Conservation (phyloP, 1,140 invertebrate genomes). For the Stegodyphus mimosarum region DNA sequence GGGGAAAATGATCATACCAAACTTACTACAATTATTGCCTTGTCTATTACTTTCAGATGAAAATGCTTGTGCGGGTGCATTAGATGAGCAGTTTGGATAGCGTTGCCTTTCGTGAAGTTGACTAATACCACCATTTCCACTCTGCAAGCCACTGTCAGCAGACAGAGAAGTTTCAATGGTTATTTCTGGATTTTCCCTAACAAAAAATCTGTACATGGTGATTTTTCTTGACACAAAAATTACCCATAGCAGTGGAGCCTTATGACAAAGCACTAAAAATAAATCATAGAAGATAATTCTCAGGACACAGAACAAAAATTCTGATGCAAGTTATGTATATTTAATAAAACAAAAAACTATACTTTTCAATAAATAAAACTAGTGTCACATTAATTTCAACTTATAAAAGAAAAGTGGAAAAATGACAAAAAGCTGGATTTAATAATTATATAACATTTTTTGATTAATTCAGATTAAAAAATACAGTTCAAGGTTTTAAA, state of each 20-base stretch:
- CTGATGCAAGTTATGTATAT: neutral
- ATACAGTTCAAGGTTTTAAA: neutral
- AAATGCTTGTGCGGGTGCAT: constrained; percentile 31
- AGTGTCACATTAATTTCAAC: too few relatives aligned
- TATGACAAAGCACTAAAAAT: constrained; percentile 1
- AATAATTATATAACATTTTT: too few relatives aligned
- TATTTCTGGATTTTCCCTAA: constrained; percentile 44
- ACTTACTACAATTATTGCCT: constrained; percentile 24
- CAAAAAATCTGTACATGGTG: constrained; percentile 31
- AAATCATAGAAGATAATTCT: neutral
- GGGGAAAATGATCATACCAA: too few relatives aligned
- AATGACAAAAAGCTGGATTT: too few relatives aligned
- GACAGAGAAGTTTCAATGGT: constrained; percentile 32
- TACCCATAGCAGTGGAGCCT: constrained; percentile 35
- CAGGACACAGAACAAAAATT: too few relatives aligned
- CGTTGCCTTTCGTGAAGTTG: constrained; percentile 45
- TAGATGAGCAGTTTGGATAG: constrained; percentile 16
- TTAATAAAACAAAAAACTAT: neutral
- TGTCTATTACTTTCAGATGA: constrained; percentile 43
- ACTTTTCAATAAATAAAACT: too few relatives aligned
- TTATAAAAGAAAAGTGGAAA: too few relatives aligned
- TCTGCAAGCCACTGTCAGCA: constrained; percentile 35
- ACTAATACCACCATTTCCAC: constrained; percentile 46
- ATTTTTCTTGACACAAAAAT: constrained; percentile 52
- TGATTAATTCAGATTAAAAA: too few relatives aligned